Evolutionary conservation across 2,797 vertebrate species (phyloP), one percentile per base, ranked within the genome.

Genomic region (Sebastes diaconus): DNA sequence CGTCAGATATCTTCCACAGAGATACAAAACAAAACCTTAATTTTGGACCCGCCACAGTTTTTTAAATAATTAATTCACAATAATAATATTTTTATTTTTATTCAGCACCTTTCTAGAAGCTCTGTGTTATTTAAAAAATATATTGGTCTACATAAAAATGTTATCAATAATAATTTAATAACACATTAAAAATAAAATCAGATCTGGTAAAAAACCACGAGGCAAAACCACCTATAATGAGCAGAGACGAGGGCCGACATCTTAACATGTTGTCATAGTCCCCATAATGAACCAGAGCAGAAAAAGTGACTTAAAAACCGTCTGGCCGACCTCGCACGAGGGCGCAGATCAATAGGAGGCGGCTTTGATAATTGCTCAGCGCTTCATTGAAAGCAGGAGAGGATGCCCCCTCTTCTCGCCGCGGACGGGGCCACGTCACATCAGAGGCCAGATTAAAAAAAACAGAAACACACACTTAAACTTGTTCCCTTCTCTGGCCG

Each of bases 331-430:
- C 81, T 79, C 70, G 18, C 66, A 52, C 25, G 2, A 50, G 68
- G 50, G 32, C 9, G 1, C 12, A 64, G 82, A 86, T 90, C 89
- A 87, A 87, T 87, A 83, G 65, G 18, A 77, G 84, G 60, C 55
- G 46, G 80, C 74, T 87, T 89, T 80, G 82, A 88, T 92, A 87
- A 90, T 87, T 86, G 82, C 80, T 58, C 68, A 13, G 78, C 20
- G 70, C 85, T 92, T 92, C 90, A 86, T 93, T 91, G 92, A 91
- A 89, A 84, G 82, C 61, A 12, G 7, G 8, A 60, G 50, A 30
- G 66, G 77, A 73, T 24, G 68, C 81, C 80, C 73, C 79, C 63
- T 34, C 52, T 30, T 54, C 57, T 68, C 24, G 8, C 60, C 25
- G 1, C 3, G 5, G 83, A 88, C 73, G 64, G 69, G 68, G 20